Base-by-base conservation (phyloP, 2,888 invertebrate genomes). In the Chrysopilus asiliformis region DNA sequence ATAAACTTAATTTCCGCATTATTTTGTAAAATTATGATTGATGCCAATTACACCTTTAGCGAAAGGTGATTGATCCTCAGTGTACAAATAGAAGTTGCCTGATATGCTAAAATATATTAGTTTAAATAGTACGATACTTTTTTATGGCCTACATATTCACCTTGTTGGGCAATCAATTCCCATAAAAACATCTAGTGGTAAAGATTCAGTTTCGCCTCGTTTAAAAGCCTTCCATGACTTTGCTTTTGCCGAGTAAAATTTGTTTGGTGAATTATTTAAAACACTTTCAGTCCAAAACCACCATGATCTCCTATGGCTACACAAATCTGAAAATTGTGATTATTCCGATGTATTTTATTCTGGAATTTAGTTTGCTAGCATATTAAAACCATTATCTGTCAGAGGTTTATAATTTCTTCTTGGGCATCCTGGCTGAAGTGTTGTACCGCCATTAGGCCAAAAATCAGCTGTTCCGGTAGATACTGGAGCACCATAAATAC, bases 271-370 rank as follows among this genome's bases (percentile, higher is more conserved):
- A 5, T 18, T 24, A 9, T 22, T 24, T 12, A 39, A 29, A 9
- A 48, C 63, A 2, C 68, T 68, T 45, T 70, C 70, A 2, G 70
- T 68, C 44, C 62, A 70, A 49, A 67, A 69, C 18, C 61, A 49
- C 69, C 69, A 70, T 6, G 69, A 69, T 41, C 70, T 53, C 65
- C 68, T 66, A 45, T 70, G 70, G 40, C 68, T 69, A 54, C 70
- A 69, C 13, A 69, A 49, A 47, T 68, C 69, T 70, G 12, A 8
- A 31, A n/a, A 12, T 8, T 19, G 15, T 38, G 22, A 25, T 5
- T 13, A 18, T 20, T 16, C 13, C 17, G 13, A 24, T 8, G 15
- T 26, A 26, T 3, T 28, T 22, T 15, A 2, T 7, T 9, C 12
- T 12, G 6, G 7, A 14, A 27, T 13, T 9, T 6, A 24, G 16